These are phyloP conservation scores for Gastrophryne carolinensis DNA, from an alignment of 2,797 vertebrate genomes.

Conservation along the genomic window DNA sequence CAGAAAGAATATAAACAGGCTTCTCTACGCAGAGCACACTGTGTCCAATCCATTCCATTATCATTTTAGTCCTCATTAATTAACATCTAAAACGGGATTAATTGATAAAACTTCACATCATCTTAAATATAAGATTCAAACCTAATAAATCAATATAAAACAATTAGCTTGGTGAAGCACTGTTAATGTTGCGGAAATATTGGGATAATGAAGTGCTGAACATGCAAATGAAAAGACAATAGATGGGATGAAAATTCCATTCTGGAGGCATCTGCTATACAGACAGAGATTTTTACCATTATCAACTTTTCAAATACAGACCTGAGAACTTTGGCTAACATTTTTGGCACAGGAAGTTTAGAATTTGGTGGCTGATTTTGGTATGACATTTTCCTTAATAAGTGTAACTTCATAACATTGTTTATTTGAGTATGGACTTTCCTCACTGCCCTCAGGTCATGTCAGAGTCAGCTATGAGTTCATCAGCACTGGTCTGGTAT, in stretches of 20 bases:
- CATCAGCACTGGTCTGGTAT: too few relatives aligned
- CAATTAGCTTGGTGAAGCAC: not conserved
- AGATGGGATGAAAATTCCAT: not conserved
- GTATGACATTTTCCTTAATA: too few relatives aligned
- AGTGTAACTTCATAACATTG: too few relatives aligned
- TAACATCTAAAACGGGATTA: not conserved
- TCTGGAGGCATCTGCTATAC: not conserved
- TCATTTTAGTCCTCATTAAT: slow-evolving; percentile 5
- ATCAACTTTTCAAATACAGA: too few relatives aligned
- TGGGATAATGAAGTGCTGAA: not conserved
- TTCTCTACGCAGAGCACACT: not conserved
- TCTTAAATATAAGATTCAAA: not conserved
- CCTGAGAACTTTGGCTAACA: too few relatives aligned
- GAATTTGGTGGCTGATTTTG: too few relatives aligned
- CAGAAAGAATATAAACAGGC: not conserved
- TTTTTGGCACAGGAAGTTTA: too few relatives aligned
- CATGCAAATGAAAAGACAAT: not conserved
- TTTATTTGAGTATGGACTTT: too few relatives aligned
- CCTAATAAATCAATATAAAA: slow-evolving; percentile 19
- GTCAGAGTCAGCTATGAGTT: too few relatives aligned
- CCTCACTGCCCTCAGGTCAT: too few relatives aligned
- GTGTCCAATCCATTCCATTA: not conserved
- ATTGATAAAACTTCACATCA: slow-evolving; percentile 8
- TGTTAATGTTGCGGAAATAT: slow-evolving; percentile 8
- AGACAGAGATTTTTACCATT: too few relatives aligned